Percentiles rank a stretch among this genome's conserved stretches.
These are phyloP conservation scores for Callaeas wilsoni DNA, from an alignment of 2,113 vertebrate species.

Conservation along the genomic window DNA sequence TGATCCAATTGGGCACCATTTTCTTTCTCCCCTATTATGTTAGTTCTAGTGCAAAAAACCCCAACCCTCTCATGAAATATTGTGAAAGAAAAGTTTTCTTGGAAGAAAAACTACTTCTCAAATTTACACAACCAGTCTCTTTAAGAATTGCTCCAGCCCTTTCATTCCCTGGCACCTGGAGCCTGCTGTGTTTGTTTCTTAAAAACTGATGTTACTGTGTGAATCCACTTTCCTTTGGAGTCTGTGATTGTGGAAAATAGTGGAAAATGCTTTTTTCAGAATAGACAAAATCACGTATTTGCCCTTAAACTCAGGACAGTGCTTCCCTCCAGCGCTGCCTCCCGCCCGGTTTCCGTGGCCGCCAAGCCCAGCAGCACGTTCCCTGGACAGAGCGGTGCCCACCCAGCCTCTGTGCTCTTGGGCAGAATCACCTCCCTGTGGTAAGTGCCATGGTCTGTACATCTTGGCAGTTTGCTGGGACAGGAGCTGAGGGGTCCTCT, in stretches of 20 bases:
- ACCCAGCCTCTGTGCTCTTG: neutral
- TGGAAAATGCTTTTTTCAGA: neutral
- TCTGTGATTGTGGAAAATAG: neutral
- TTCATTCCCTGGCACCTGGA: neutral
- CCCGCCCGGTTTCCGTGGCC: neutral
- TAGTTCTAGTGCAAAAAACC: neutral
- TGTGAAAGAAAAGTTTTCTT: constrained; percentile 22
- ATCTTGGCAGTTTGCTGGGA: neutral
- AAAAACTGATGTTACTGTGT: neutral
- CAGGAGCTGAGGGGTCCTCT: neutral
- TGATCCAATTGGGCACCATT: constrained; percentile 62
- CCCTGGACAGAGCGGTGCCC: rapidly evolving
- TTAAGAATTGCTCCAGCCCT: neutral
- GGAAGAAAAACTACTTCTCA: neutral
- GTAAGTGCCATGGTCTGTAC: neutral
- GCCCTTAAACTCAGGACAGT: neutral
- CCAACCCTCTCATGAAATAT: neutral
- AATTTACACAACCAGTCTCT: neutral
- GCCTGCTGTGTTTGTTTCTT: neutral
- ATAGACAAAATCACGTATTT: neutral
- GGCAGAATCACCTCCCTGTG: neutral
- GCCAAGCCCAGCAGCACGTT: neutral
- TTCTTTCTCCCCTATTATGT: constrained; percentile 20
- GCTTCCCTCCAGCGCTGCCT: neutral
- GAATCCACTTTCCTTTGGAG: neutral